Conservation (phyloP, 2,113 vertebrate genomes). For the Lycocorax pyrrhopterus region DNA sequence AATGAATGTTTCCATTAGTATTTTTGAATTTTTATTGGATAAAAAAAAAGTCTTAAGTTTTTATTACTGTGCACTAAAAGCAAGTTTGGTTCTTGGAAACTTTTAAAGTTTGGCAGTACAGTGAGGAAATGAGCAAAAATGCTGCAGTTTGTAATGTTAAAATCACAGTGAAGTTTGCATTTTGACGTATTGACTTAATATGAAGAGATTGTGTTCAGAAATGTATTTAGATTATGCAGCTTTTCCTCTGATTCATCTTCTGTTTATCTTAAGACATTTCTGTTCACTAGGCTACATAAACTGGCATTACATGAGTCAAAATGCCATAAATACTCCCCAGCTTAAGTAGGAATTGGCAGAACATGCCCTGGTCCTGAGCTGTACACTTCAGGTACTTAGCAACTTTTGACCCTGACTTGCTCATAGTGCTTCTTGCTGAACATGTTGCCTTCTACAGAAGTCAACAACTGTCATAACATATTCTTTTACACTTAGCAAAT, state of each 20-base stretch:
- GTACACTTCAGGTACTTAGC: neutral
- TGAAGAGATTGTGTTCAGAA: neutral
- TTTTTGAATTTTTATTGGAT: neutral
- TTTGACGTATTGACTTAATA: neutral
- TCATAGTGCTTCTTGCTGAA: neutral
- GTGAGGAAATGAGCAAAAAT: neutral
- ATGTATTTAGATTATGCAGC: neutral
- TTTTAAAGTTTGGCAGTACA: neutral
- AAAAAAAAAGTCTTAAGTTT: neutral
- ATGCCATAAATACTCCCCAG: neutral
- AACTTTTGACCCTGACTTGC: neutral
- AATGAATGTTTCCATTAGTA: neutral
- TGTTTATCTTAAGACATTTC: neutral
- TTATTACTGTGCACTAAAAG: neutral
- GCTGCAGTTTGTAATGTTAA: neutral
- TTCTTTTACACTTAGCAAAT: neutral
- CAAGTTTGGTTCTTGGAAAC: neutral
- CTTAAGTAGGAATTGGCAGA: neutral
- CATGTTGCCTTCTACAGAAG: neutral
- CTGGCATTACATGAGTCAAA: neutral
- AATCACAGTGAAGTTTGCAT: neutral
- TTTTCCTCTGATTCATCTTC: neutral
- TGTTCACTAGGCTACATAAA: neutral
- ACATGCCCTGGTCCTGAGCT: neutral
- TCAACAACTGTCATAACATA: neutral